These are phyloP conservation scores for Astreopora myriophthalma DNA, from an alignment of 64 coral and sea anemone species.

Conservation along the genomic window DNA sequence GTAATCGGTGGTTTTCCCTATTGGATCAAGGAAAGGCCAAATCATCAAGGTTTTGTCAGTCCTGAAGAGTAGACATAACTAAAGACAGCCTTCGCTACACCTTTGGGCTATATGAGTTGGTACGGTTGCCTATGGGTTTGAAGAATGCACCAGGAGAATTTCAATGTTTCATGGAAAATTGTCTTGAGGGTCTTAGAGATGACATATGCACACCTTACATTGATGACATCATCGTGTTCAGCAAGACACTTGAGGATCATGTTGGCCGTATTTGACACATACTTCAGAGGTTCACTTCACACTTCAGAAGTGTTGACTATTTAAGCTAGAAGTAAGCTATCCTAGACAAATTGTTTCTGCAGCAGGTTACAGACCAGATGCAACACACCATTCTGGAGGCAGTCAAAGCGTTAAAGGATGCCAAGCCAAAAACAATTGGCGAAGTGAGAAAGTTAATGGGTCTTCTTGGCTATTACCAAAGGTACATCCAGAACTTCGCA, in stretches of 20 bases:
- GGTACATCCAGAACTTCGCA: neutral
- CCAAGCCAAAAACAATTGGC: neutral
- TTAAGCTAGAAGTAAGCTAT: neutral
- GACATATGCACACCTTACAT: conserved; percentile 23
- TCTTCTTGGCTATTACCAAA: neutral
- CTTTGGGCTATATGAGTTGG: neutral
- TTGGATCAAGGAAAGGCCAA: no score
- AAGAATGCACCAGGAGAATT: conserved; percentile 23
- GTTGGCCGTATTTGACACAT: neutral
- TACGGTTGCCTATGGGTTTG: neutral
- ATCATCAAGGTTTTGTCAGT: no score
- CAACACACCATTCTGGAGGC: neutral
- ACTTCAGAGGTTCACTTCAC: neutral
- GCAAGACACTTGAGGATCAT: conserved; percentile 1
- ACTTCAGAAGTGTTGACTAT: neutral
- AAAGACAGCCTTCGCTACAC: neutral
- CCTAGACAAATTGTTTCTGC: neutral
- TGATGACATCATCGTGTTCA: conserved; percentile 13
- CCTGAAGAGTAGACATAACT: neutral
- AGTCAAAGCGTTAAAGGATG: neutral
- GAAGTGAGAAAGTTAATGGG: neutral
- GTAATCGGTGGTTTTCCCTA: no score
- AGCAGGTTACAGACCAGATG: neutral
- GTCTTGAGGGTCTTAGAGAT: neutral
- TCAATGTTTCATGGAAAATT: conserved; percentile 12